phyloP scores from a whole-genome alignment of 2,113 vertebrate species.

The Asarcornis scutulata region DNA sequence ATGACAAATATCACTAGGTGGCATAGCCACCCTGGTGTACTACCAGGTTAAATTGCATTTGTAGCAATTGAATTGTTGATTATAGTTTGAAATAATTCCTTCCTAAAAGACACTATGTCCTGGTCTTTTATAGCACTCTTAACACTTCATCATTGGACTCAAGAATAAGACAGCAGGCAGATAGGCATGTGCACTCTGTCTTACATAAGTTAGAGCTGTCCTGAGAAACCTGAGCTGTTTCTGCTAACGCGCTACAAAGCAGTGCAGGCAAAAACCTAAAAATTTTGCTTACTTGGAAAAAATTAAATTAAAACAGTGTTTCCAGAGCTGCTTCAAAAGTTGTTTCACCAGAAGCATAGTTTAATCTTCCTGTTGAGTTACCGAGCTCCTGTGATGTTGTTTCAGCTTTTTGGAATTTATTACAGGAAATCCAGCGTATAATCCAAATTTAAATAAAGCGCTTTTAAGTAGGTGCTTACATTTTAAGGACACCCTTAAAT shows the following conservation, averaged over 20 bases:
- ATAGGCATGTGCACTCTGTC: neutral
- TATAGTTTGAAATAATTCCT: neutral
- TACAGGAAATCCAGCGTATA: neutral
- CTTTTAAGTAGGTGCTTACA: neutral
- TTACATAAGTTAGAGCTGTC: neutral
- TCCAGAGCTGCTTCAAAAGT: neutral
- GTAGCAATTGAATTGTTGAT: neutral
- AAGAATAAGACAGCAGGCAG: neutral
- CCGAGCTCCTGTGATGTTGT: neutral
- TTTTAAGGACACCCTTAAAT: neutral
- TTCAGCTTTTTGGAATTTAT: neutral
- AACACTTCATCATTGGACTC: neutral
- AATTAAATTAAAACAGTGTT: rapidly evolving
- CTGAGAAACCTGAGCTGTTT: no score
- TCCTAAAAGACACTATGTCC: neutral
- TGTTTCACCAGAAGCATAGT: neutral
- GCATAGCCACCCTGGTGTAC: constrained; percentile 73
- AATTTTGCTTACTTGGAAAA: neutral
- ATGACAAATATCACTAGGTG: constrained; percentile 74
- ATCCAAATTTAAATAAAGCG: neutral
- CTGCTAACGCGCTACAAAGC: neutral
- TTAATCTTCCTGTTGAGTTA: neutral
- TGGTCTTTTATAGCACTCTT: neutral
- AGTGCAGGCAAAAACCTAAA: neutral
- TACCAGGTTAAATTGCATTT: neutral